Evolutionary conservation across 2,888 invertebrate species (phyloP), one percentile per base, ranked within the genome.

Genomic region (Osedax frankpressi): DNA sequence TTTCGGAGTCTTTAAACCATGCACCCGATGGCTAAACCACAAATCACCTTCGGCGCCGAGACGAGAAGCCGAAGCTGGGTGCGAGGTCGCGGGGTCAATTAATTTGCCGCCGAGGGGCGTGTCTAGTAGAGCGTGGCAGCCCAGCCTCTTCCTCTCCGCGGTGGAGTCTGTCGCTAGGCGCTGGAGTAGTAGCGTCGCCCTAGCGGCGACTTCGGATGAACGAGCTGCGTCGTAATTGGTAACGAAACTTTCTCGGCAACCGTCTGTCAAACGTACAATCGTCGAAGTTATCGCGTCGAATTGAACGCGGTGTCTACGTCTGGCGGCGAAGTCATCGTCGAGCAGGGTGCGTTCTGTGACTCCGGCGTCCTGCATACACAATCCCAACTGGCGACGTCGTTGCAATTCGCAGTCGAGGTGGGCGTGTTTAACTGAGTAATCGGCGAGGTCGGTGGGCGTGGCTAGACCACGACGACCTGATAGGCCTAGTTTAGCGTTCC

Each of bases 401-500:
- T 79, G 80, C 69, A 83, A 77, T 75, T 83, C 83, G 24, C 75
- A 76, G 73, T 83, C 81, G 30, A 83, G 78, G 14, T 77, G 78
- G 6, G 78, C 77, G 63, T 81, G 72, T 69, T 81, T 81, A 25
- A 74, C 75, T 63, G 82, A 81, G 73, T 81, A 82, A 3, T 72
- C 75, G 0, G 75, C 79, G 63, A 83, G 75, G 67, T 83, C 82
- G 25, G 77, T 80, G 26, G 80, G 77, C n/a, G 81, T 81, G 19
- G 81, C 81, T 76, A 81, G 75, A 28, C 78, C 78, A 2, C 77
- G 76, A n/a, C 78, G 79, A 6, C 82, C 81, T 59, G 79, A 77
- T 75, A 83, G 77, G 75, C 82, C 82, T 78, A 83, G 78, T 77
- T 83, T 83, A 75, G 82, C 82, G 1, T 81, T 81, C 83, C 83